These are phyloP conservation scores for Crocidura indochinensis DNA, from an alignment of 2,797 vertebrate species.

Conservation along the genomic window DNA sequence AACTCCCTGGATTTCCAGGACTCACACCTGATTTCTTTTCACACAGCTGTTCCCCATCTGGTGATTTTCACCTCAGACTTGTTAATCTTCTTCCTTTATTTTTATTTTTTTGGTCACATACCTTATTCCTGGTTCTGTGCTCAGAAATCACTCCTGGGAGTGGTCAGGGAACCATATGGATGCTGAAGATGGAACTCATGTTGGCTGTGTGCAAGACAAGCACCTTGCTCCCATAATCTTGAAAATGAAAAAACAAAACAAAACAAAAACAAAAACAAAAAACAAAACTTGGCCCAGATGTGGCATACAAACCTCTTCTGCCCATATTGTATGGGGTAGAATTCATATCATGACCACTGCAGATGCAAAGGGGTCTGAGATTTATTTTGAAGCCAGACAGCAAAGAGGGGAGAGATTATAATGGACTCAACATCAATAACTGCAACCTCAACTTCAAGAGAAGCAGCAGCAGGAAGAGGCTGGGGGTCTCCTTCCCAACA, in stretches of 20 bases:
- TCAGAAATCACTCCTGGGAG: no score
- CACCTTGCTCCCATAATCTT: no score
- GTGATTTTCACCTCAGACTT: slow-evolving; percentile 22
- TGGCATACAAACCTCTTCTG: neutral
- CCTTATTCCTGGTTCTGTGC: no score
- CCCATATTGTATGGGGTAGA: neutral
- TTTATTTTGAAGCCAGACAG: neutral
- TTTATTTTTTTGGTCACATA: no score
- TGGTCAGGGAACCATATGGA: no score
- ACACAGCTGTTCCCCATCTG: slow-evolving; percentile 27
- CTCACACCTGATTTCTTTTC: slow-evolving; percentile 26
- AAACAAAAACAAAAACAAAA: neutral
- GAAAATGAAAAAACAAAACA: no score
- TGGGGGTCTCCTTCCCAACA: neutral
- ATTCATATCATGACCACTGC: neutral
- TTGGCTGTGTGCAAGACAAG: no score
- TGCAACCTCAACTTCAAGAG: neutral
- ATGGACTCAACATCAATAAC: neutral
- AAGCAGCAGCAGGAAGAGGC: neutral
- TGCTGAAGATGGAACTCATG: no score
- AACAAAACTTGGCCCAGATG: neutral
- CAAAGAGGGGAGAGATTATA: neutral
- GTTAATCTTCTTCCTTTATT: neutral
- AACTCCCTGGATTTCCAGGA: slow-evolving; percentile 45
- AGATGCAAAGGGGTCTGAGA: neutral